Percentiles rank a stretch among this genome's conserved stretches.
Conservation (phyloP, 2,797 vertebrate species). For the Schizopygopsis pylzovi region DNA sequence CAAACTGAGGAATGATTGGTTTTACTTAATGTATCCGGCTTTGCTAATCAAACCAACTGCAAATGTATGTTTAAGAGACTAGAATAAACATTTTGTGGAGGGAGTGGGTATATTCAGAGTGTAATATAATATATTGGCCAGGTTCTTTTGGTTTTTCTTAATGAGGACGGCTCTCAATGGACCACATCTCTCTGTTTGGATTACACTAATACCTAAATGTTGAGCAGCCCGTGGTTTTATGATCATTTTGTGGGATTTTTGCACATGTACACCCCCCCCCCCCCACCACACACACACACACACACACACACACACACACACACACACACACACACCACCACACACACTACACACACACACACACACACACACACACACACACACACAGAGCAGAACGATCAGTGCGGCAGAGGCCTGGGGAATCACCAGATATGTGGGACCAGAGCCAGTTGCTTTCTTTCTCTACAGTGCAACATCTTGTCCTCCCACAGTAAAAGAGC, state of each 20-base stretch:
- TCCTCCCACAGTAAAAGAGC: slow-evolving; percentile 67
- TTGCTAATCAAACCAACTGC: slow-evolving; percentile 26
- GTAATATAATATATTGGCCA: slow-evolving; percentile 36
- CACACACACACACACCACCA: not conserved
- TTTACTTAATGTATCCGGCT: slow-evolving; percentile 17
- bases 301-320: slow-evolving; percentile 1
- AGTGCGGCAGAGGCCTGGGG: slow-evolving; percentile 54
- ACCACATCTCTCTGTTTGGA: slow-evolving; percentile 41
- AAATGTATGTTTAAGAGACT: slow-evolving; percentile 15
- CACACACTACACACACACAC: too few relatives aligned
- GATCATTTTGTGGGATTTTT: slow-evolving; percentile 57
- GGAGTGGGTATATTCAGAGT: slow-evolving; percentile 2
- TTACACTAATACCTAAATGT: slow-evolving; percentile 50
- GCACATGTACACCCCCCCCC: slow-evolving; percentile 31
- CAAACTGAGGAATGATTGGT: slow-evolving; percentile 29
- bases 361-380: slow-evolving; percentile 1
- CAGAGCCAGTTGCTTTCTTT: slow-evolving; percentile 53
- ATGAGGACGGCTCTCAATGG: slow-evolving; percentile 48
- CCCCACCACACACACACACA: slow-evolving; percentile 29
- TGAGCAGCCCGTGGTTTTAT: slow-evolving; percentile 54
- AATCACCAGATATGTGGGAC: slow-evolving; percentile 57
- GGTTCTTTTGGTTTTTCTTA: slow-evolving; percentile 46
- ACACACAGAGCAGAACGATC: slow-evolving; percentile 36
- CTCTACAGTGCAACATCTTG: slow-evolving; percentile 70
- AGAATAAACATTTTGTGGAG: slow-evolving; percentile 7